phyloP scores from a whole-genome alignment of 2,888 invertebrate genomes.

The Epinotia bilunana region DNA sequence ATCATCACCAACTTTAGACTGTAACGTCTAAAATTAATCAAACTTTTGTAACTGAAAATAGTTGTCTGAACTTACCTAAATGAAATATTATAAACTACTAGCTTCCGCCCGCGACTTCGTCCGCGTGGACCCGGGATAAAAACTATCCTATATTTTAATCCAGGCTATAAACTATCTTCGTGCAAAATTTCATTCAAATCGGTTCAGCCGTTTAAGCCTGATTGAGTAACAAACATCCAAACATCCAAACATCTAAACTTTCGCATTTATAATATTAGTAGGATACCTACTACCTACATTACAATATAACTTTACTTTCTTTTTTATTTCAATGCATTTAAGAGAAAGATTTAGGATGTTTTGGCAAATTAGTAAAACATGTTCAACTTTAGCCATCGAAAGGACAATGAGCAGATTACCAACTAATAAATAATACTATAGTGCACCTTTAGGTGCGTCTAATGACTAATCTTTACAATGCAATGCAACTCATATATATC shows the following conservation, averaged over 20 bases:
- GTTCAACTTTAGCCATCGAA: neutral
- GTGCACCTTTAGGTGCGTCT: neutral
- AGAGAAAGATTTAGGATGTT: neutral
- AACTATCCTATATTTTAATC: too few species aligned
- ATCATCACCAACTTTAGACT: neutral
- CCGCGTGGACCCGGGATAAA: too few species aligned
- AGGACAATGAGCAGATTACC: neutral
- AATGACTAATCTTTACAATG: neutral
- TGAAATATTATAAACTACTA: neutral
- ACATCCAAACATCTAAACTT: too few species aligned
- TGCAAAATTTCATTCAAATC: too few species aligned
- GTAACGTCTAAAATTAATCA: too few species aligned
- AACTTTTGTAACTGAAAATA: neutral
- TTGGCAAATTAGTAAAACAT: neutral
- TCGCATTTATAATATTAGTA: too few species aligned
- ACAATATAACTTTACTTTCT: too few species aligned
- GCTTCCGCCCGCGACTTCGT: too few species aligned
- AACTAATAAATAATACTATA: neutral
- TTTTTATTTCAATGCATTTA: neutral
- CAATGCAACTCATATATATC: slow-evolving; percentile 6
- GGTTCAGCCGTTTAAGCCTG: too few species aligned
- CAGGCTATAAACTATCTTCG: too few species aligned
- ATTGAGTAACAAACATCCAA: too few species aligned
- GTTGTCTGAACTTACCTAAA: neutral
- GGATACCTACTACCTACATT: too few species aligned